Evolutionary conservation across 2,113 vertebrate genomes (phyloP).

Genomic region (Anarhynchus alexandrinus): DNA sequence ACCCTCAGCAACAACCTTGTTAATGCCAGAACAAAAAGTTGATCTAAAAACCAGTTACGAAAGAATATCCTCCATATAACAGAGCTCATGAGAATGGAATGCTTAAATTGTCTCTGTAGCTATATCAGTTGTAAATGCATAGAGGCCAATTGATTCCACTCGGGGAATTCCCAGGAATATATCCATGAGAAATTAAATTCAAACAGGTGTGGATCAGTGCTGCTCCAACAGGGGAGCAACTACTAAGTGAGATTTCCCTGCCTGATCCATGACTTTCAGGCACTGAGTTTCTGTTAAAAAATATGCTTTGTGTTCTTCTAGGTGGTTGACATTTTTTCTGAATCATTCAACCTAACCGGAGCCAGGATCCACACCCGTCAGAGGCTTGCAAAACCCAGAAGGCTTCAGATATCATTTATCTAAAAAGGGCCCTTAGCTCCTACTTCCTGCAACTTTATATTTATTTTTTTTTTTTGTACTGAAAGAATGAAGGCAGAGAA

Average conservation of each 20-base stretch:
- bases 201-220: not conserved
- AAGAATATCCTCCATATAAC: not conserved
- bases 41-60: not conserved
- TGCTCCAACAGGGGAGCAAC: not conserved
- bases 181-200: not conserved
- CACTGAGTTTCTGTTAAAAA: not conserved
- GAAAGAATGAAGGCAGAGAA: not conserved
- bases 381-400: slow-evolving; percentile 16
- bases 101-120: not conserved
- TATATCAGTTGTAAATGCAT: not conserved
- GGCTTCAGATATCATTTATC: slow-evolving; percentile 8
- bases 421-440: not conserved
- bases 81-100: not conserved
- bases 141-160: not conserved
- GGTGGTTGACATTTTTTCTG: not conserved
- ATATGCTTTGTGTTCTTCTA: not conserved
- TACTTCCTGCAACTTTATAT: not conserved
- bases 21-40: not conserved
- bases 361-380: not conserved
- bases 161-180: not conserved
- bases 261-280: not conserved
- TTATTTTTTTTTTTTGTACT: not conserved
- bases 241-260: not conserved
- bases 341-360: not conserved
- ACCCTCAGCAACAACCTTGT: not conserved